Base-by-base conservation (phyloP, 2,797 vertebrate genomes). In the Sebastes baramenuke region DNA sequence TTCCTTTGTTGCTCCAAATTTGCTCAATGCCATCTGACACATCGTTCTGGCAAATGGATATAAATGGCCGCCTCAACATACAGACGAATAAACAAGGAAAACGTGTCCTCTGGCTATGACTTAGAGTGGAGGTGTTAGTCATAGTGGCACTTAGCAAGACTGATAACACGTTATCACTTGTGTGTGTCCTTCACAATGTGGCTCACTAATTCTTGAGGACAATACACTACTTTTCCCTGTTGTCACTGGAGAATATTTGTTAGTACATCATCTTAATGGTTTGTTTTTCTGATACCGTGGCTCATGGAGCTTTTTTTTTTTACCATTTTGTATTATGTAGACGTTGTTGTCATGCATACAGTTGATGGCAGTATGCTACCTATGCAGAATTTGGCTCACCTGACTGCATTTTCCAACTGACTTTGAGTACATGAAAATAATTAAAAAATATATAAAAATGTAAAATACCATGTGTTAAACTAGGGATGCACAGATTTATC, bases 31-130 rank as follows among this genome's bases (percentile, higher is more conserved):
- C 82, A 81, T 80, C 79, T 85, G 85, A 92, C 88, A 81, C 77
- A 77, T 79, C 58, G 60, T 84, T 56, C 25, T 29, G 32, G 79
- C 77, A 90, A 92, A 92, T 92, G 83, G 90, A 92, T 94, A 91
- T 86, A 82, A 91, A 92, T 92, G 78, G 67, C 72, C 22, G 3
- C 78, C 73, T 87, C 72, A 87, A 88, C 87, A 60, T 89, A 79
- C 75, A 82, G 83, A 88, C 84, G 92, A 90, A 91, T 74, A 92
- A 89, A 92, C 80, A 92, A 88, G 88, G 82, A 55, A 81, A 88
- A 52, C 61, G 5, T 80, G 80, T 86, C 89, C 88, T 89, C 87
- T 79, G 68, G 88, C 86, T 76, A 27, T 49, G 66, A 74, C 83
- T 81, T 73, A 49, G 54, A 85, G 66, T n/a, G 34, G 71, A 88